A percentile compares a stretch with the other conserved stretches of the same genome.
phyloP scores from a whole-genome alignment of 2,797 vertebrate genomes.

The Chromis chromis region DNA sequence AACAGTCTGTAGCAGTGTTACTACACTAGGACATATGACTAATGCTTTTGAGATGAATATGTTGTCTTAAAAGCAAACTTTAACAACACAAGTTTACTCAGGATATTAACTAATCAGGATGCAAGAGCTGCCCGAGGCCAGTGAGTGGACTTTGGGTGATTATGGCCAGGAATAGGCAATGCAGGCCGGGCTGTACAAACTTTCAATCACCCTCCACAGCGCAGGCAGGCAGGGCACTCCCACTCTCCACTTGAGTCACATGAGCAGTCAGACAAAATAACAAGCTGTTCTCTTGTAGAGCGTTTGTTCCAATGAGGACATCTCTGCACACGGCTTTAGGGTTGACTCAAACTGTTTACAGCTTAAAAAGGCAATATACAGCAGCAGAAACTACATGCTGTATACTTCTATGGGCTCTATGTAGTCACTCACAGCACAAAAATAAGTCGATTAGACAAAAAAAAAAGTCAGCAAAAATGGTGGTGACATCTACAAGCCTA shows the following conservation, averaged over 20 bases:
- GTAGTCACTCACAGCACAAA: not conserved
- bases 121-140: not conserved
- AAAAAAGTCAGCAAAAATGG: not conserved
- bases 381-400: not conserved
- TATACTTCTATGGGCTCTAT: not conserved
- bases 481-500: not conserved
- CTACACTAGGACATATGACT: not conserved
- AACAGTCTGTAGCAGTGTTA: not conserved
- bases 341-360: not conserved
- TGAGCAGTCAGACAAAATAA: conserved; percentile 57
- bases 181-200: not conserved
- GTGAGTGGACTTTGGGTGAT: not conserved
- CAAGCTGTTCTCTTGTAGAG: conserved; percentile 42
- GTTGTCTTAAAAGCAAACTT: not conserved
- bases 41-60: not conserved
- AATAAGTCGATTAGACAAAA: not conserved
- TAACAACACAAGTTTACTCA: not conserved
- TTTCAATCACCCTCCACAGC: conserved; percentile 17
- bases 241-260: conserved; percentile 47
- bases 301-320: conserved; percentile 10
- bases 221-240: conserved; percentile 7
- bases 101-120: not conserved
- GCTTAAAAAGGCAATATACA: not conserved
- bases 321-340: not conserved
- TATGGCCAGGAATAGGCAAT: not conserved